Percentiles rank a stretch among this genome's conserved stretches.
These are phyloP conservation scores for Cryptotermes secundus DNA, from an alignment of 1,140 invertebrate genomes.

Conservation along the genomic window DNA sequence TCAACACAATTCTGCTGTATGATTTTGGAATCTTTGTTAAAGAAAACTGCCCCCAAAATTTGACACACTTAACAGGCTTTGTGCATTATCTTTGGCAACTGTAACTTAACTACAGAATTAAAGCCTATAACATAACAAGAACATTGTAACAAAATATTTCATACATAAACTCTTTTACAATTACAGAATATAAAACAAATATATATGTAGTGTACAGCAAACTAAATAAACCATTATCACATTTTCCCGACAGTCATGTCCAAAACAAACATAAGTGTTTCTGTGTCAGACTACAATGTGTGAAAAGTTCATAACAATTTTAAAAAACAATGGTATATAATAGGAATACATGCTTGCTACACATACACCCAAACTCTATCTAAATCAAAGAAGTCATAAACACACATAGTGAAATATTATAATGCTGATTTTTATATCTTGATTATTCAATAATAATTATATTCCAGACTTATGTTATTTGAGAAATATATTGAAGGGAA, in stretches of 20 bases:
- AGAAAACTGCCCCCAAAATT: background rate
- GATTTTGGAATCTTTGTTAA: too few relatives aligned
- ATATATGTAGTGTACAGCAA: background rate
- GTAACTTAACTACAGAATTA: background rate
- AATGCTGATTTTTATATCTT: too few relatives aligned
- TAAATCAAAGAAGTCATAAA: too few relatives aligned
- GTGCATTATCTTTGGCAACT: conserved; percentile 2
- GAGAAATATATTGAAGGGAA: too few relatives aligned
- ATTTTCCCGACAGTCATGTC: background rate
- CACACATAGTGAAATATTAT: too few relatives aligned
- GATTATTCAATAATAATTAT: too few relatives aligned
- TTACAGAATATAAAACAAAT: background rate
- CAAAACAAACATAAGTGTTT: background rate
- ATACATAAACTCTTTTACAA: conserved; percentile 1
- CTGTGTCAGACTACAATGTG: background rate
- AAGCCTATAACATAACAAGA: background rate
- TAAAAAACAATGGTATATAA: background rate
- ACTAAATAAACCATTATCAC: background rate
- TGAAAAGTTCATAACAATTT: background rate
- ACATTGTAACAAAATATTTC: background rate
- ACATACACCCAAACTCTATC: background rate
- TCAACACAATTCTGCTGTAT: too few relatives aligned
- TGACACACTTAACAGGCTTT: conserved; percentile 3
- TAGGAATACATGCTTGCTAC: background rate
- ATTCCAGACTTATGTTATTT: too few relatives aligned